Evolutionary conservation across 2,797 vertebrate species (phyloP).

Genomic region (Xiphorhynchus erythropygius): DNA sequence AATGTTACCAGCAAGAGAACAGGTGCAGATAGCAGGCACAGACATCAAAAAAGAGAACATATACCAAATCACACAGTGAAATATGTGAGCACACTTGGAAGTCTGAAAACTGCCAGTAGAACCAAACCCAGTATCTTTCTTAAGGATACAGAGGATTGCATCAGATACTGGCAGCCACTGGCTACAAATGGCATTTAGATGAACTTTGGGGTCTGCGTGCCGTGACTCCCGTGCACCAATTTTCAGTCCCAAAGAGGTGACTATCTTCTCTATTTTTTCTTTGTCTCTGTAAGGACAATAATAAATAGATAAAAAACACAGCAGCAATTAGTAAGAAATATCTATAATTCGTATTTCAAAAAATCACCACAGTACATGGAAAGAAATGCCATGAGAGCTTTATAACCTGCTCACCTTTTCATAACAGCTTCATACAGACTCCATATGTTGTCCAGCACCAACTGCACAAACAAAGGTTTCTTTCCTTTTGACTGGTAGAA

Average conservation of each 20-base stretch:
- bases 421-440: slow-evolving; percentile 92
- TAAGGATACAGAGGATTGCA: slow-evolving; percentile 93
- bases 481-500: slow-evolving; percentile 88
- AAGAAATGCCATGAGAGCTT: background rate
- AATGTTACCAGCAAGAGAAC: background rate
- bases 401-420: slow-evolving; percentile 79
- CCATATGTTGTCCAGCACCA: slow-evolving; percentile 97
- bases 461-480: slow-evolving; percentile 94
- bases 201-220: slow-evolving; percentile 92
- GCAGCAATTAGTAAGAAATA: background rate
- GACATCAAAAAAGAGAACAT: background rate
- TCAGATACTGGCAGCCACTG: slow-evolving; percentile 95
- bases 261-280: slow-evolving; percentile 92
- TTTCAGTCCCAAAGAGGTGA: slow-evolving; percentile 87
- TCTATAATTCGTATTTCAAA: background rate
- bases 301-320: background rate
- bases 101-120: background rate
- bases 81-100: background rate
- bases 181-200: slow-evolving; percentile 90
- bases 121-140: background rate
- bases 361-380: background rate
- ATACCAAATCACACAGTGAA: background rate
- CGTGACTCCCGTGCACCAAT: slow-evolving; percentile 86
- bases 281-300: slow-evolving; percentile 82
- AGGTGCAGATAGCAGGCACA: background rate